Percentiles rank a stretch among this genome's conserved stretches.
Evolutionary conservation across 2,113 vertebrate genomes (phyloP).

Genomic region (Percina caprodes): DNA sequence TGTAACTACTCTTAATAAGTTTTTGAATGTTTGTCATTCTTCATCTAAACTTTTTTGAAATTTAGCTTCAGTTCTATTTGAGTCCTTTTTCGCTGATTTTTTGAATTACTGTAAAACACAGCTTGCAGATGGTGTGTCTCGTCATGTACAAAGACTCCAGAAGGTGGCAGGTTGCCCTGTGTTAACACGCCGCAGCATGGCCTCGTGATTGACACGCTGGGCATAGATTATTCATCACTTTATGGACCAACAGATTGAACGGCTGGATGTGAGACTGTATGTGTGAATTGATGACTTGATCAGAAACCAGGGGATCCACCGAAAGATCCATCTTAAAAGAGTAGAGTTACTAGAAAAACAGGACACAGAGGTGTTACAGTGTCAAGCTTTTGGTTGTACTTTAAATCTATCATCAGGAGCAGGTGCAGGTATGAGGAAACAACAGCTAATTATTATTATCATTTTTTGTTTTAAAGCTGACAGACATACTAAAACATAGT

Average conservation of each 20-base stretch:
- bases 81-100: background rate
- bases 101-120: background rate
- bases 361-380: background rate
- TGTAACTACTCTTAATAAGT: background rate
- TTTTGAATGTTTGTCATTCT: background rate
- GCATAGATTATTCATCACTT: constrained; percentile 24
- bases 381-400: background rate
- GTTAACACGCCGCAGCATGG: background rate
- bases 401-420: too few species aligned
- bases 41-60: background rate
- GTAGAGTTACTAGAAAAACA: too few species aligned
- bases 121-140: background rate
- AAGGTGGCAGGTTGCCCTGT: constrained; percentile 20
- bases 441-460: too few species aligned
- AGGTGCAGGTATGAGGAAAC: too few species aligned
- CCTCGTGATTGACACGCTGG: constrained; percentile 1
- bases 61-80: background rate
- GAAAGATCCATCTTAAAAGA: too few species aligned
- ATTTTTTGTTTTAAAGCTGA: too few species aligned
- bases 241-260: background rate
- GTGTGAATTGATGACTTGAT: too few species aligned
- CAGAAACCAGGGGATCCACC: background rate
- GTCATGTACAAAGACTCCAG: constrained; percentile 20
- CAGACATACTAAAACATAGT: too few species aligned
- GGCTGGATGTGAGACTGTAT: background rate